Conservation (phyloP, 2,888 invertebrate genomes). For the Ochropacha duplaris region DNA sequence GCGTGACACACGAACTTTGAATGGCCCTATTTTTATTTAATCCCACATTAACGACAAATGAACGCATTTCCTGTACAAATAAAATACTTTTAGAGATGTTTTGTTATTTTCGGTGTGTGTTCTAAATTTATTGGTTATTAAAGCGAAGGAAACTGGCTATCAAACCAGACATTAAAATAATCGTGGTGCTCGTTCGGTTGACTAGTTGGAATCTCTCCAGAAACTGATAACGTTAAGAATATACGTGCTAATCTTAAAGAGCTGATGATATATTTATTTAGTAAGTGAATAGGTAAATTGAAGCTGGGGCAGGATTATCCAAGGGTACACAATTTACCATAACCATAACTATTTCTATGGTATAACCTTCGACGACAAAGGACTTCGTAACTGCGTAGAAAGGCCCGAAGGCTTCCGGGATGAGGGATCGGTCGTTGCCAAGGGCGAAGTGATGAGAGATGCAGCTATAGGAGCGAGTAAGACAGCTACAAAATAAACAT, state of each 20-base stretch:
- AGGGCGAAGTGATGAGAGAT: conserved; percentile 40
- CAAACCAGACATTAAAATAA: conserved; percentile 8
- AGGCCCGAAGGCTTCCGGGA: conserved; percentile 32
- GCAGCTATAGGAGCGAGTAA: conserved; percentile 28
- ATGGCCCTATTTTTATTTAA: neutral
- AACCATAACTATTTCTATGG: too few relatives aligned
- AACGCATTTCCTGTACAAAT: conserved; percentile 3
- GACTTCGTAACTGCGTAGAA: conserved; percentile 8
- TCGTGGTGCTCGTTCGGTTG: conserved; percentile 4
- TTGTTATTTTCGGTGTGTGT: conserved; percentile 3
- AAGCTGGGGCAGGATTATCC: neutral
- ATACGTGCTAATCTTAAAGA: neutral
- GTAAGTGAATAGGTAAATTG: too few relatives aligned
- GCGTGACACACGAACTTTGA: too few relatives aligned
- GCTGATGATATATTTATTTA: too few relatives aligned
- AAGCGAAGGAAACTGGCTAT: conserved; percentile 8
- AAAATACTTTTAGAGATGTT: neutral
- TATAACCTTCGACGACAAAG: neutral
- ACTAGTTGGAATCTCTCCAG: conserved; percentile 4
- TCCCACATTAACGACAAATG: neutral
- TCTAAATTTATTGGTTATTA: conserved; percentile 9
- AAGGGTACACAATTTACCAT: neutral
- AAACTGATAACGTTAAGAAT: conserved; percentile 1
- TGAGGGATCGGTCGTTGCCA: conserved; percentile 38
- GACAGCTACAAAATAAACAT: conserved; percentile 53